phyloP scores from a whole-genome alignment of 2,888 invertebrate genomes.

The Andricus quercusramuli region DNA sequence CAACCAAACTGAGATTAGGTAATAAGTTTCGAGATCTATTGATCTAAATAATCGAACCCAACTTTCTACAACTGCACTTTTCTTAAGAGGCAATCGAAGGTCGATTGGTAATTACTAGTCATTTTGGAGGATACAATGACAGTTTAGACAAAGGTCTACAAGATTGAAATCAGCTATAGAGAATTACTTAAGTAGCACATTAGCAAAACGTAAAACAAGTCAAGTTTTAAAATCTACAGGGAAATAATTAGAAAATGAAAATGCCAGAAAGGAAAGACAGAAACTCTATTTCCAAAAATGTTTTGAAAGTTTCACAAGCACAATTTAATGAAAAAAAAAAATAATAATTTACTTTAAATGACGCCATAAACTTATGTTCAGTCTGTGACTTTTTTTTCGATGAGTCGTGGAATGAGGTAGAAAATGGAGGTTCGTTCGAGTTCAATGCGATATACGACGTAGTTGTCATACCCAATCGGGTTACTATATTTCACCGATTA shows the following conservation, averaged over 20 bases:
- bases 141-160: background rate
- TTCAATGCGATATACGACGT: conserved; percentile 31
- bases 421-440: conserved; percentile 16
- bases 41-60: conserved; percentile 20
- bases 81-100: conserved; percentile 20
- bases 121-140: background rate
- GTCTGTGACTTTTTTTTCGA: background rate
- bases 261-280: too few relatives aligned
- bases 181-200: background rate
- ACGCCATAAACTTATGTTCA: background rate
- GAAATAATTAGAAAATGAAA: too few relatives aligned
- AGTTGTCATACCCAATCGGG: conserved; percentile 46
- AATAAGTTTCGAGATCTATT: conserved; percentile 19
- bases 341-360: background rate
- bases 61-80: conserved; percentile 33
- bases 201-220: background rate
- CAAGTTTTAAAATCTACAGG: background rate
- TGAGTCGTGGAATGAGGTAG: background rate
- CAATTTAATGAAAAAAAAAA: background rate
- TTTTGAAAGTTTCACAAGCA: background rate
- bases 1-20: conserved; percentile 36
- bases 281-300: background rate
- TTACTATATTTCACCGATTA: conserved; percentile 56
- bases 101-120: conserved; percentile 19
- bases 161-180: background rate